These are phyloP conservation scores for Donacobius atricapilla DNA, from an alignment of 2,113 vertebrate genomes.

Conservation along the genomic window DNA sequence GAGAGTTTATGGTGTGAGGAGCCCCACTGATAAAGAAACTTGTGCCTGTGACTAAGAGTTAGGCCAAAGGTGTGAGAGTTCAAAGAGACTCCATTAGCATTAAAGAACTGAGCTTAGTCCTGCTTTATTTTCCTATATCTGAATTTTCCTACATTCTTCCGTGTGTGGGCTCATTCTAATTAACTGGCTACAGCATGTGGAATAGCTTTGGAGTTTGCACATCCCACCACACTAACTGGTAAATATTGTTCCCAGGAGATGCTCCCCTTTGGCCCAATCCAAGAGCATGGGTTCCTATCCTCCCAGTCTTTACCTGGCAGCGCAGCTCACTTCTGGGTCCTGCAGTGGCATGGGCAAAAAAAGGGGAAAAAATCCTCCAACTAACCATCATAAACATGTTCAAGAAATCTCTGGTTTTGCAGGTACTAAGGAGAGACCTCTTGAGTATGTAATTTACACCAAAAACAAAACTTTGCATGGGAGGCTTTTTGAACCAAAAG, in stretches of 20 bases:
- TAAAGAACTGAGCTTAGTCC: neutral
- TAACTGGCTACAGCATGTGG: neutral
- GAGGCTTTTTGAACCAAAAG: slow-evolving; percentile 20
- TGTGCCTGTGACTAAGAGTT: neutral
- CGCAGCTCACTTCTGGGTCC: neutral
- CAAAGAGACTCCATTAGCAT: neutral
- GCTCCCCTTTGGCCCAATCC: neutral
- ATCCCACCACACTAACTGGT: neutral
- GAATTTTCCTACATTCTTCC: neutral
- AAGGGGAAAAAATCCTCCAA: too few relatives aligned
- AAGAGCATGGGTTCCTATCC: neutral
- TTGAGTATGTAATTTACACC: neutral
- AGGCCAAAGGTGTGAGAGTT: neutral
- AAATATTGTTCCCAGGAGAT: neutral
- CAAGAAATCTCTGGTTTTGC: neutral
- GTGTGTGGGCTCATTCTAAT: neutral
- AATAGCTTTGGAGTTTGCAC: neutral
- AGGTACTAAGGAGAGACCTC: neutral
- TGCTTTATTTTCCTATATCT: neutral
- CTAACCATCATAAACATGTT: neutral
- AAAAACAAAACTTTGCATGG: neutral
- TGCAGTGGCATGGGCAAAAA: fast-evolving
- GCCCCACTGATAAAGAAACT: neutral
- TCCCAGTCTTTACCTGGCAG: neutral
- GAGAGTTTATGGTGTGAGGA: neutral